Evolutionary conservation across 2,113 vertebrate species (phyloP).

Genomic region (Saguinus midas): DNA sequence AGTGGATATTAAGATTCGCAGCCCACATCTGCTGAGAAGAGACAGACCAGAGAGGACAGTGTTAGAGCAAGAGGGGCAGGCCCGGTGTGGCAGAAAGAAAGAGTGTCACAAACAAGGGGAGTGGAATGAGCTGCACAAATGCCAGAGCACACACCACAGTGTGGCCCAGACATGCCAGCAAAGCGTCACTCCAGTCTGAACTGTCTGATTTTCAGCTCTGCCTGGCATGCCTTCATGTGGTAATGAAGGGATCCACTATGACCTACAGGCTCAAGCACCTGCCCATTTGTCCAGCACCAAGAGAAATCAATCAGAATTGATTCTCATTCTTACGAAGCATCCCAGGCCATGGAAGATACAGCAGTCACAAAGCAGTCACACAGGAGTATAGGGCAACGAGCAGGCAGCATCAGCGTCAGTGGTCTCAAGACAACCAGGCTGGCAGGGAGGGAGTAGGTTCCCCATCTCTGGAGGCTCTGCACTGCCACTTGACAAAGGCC

Average conservation of each 20-base stretch:
- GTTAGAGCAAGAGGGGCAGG: background rate
- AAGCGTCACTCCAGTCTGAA: background rate
- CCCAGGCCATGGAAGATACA: background rate
- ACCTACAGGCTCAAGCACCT: background rate
- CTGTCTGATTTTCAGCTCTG: background rate
- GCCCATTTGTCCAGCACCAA: background rate
- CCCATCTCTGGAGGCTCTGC: background rate
- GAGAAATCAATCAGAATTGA: background rate
- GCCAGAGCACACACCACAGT: background rate
- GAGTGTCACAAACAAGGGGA: background rate
- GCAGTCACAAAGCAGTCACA: background rate
- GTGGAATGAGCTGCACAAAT: accelerated
- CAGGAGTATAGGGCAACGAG: background rate
- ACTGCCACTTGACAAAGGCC: background rate
- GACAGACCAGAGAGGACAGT: background rate
- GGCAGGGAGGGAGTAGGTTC: background rate
- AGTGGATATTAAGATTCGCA: background rate
- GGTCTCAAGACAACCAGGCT: background rate
- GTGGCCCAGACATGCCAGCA: accelerated
- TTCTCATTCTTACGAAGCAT: background rate
- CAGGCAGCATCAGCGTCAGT: background rate
- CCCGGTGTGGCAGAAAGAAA: accelerated
- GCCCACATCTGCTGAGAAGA: background rate
- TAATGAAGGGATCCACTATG: background rate
- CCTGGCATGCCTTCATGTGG: background rate